Evolutionary conservation across 1,140 invertebrate genomes (phyloP).

Genomic region (Drosophila parvula): DNA sequence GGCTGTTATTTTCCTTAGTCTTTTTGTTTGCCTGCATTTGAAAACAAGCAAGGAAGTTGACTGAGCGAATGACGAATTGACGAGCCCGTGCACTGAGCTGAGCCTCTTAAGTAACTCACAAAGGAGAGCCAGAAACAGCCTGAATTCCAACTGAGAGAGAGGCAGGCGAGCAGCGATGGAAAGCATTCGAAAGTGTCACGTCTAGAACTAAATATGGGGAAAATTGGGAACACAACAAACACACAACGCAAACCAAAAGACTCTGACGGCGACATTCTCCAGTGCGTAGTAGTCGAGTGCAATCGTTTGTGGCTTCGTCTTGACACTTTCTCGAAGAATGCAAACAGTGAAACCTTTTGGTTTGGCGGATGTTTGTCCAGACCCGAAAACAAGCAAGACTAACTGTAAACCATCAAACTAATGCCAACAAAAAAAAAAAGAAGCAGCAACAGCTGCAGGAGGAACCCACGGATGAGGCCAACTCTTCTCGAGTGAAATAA

Average conservation of each 20-base stretch:
- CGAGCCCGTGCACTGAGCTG: slow-evolving; percentile 28
- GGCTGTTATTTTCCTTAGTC: slow-evolving; percentile 26
- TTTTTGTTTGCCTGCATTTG: slow-evolving; percentile 65
- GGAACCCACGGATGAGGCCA: slow-evolving; percentile 1
- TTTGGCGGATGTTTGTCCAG: slow-evolving; percentile 66
- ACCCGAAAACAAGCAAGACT: slow-evolving; percentile 45
- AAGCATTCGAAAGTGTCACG: slow-evolving; percentile 80
- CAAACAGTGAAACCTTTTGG: slow-evolving; percentile 58
- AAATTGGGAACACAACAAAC: slow-evolving; percentile 74
- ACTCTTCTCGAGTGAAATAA: slow-evolving; percentile 65
- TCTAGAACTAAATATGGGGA: slow-evolving; percentile 81
- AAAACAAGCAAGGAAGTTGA: slow-evolving; percentile 75
- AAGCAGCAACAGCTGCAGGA: slow-evolving; percentile 12
- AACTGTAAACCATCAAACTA: slow-evolving; percentile 68
- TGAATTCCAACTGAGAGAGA: slow-evolving; percentile 7
- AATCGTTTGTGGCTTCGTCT: slow-evolving; percentile 39
- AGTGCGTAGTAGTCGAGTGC: slow-evolving; percentile 15
- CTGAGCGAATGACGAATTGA: slow-evolving; percentile 47
- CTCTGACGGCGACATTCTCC: slow-evolving; percentile 19
- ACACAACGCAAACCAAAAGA: not conserved
- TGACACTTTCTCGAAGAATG: slow-evolving; percentile 80
- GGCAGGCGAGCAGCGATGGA: slow-evolving; percentile 26
- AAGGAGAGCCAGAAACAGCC: slow-evolving; percentile 35
- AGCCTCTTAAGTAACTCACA: slow-evolving; percentile 34
- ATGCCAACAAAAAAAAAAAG: slow-evolving; percentile 31